Percentiles rank a stretch among this genome's conserved stretches.
Conservation (phyloP, 2,888 invertebrate genomes). For the Habrosyne pyritoides region DNA sequence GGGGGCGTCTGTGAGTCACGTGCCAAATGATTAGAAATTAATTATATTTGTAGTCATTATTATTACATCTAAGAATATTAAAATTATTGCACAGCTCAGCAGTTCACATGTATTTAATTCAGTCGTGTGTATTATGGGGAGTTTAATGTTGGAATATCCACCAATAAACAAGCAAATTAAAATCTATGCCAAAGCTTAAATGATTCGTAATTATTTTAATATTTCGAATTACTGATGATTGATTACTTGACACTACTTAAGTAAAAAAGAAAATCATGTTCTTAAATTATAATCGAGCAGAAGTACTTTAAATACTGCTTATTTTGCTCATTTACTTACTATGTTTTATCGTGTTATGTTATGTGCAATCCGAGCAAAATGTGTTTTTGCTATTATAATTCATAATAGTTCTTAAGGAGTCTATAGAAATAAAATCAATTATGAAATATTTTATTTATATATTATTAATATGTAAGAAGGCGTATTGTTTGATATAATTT, state of each 20-base stretch:
- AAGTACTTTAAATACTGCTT: neutral
- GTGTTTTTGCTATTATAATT: too few species aligned
- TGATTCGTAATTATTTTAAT: too few species aligned
- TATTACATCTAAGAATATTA: neutral
- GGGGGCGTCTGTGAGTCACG: slow-evolving; percentile 56
- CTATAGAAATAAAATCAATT: too few species aligned
- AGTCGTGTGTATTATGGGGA: neutral
- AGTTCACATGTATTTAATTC: neutral
- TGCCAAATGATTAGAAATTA: slow-evolving; percentile 58
- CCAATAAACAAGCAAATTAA: neutral
- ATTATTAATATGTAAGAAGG: too few species aligned
- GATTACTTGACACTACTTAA: too few species aligned
- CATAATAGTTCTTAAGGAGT: too few species aligned
- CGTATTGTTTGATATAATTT: too few species aligned
- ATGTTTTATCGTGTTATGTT: neutral
- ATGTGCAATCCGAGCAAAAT: neutral
- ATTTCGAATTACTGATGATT: too few species aligned
- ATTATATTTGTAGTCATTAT: neutral
- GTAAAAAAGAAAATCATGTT: too few species aligned
- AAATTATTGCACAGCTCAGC: neutral
- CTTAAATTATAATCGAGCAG: too few species aligned
- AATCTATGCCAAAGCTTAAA: neutral
- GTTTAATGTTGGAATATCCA: neutral
- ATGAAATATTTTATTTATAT: too few species aligned
- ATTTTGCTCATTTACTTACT: too few species aligned